A percentile compares a stretch with the other conserved stretches of the same genome.
Conservation (phyloP, 2,888 invertebrate genomes). For the Cactoblastis cactorum region DNA sequence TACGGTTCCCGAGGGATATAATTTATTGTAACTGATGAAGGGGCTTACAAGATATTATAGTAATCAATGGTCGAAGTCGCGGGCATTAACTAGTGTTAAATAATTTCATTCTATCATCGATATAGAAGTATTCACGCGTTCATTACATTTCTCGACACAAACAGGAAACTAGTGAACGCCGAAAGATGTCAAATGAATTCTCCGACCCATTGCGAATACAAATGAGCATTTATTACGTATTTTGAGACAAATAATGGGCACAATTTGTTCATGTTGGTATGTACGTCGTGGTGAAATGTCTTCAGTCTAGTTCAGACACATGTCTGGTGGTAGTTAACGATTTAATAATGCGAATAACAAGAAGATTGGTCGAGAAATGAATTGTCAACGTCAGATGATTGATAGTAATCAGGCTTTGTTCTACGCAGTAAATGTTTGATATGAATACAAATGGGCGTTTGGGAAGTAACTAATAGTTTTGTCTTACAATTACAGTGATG, state of each 20-base stretch:
- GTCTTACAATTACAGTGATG: not conserved
- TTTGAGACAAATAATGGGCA: slow-evolving; percentile 12
- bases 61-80: no score
- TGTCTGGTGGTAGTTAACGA: slow-evolving; percentile 17
- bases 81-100: no score
- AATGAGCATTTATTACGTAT: slow-evolving; percentile 12
- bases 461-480: not conserved
- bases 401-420: slow-evolving; percentile 16
- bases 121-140: no score
- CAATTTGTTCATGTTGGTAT: slow-evolving; percentile 12
- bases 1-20: no score
- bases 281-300: slow-evolving; percentile 15
- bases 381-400: slow-evolving; percentile 25
- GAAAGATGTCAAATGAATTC: slow-evolving; percentile 10
- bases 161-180: slow-evolving; percentile 2
- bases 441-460: not conserved
- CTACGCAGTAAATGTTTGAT: slow-evolving; percentile 3
- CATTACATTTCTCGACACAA: not conserved
- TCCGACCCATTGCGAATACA: slow-evolving; percentile 2
- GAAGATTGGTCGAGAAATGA: slow-evolving; percentile 21
- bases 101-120: no score
- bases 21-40: no score
- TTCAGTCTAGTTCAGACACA: slow-evolving; percentile 12
- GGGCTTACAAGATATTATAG: no score
- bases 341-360: slow-evolving; percentile 22